Percentiles rank a stretch among this genome's conserved stretches.
These are phyloP conservation scores for Furnarius figulus DNA, from an alignment of 2,113 vertebrate genomes.

Conservation along the genomic window DNA sequence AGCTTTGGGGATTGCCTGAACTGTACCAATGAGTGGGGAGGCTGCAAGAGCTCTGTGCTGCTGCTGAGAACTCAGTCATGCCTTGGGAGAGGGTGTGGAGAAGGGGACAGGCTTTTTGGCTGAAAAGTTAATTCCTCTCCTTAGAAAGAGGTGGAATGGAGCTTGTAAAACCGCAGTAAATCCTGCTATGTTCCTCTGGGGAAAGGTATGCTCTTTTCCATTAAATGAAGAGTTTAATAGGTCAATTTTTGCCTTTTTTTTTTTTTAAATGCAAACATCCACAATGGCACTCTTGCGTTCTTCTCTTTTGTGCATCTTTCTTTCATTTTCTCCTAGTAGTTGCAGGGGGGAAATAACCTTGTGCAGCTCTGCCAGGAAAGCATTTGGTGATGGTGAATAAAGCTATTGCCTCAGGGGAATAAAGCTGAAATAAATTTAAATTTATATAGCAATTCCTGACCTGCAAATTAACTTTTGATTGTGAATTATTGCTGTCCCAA, in stretches of 20 bases:
- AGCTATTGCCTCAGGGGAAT: background rate
- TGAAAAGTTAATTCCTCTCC: background rate
- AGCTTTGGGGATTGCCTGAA: background rate
- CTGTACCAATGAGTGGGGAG: background rate
- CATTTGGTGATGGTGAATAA: background rate
- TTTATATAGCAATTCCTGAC: slow-evolving; percentile 1
- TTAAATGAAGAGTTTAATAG: background rate
- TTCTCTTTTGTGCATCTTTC: background rate
- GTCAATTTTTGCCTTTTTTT: background rate
- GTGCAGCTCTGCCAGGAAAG: background rate
- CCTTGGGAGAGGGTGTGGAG: background rate
- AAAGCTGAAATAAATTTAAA: background rate
- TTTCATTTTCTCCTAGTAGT: background rate
- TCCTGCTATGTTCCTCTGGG: background rate
- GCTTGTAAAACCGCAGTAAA: background rate
- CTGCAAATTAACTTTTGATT: slow-evolving; percentile 1
- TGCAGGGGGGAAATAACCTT: background rate
- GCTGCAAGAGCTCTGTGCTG: background rate
- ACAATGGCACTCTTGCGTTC: background rate
- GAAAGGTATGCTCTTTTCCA: background rate
- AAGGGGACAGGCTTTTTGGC: background rate
- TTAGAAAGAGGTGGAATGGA: background rate
- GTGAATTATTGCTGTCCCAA: background rate
- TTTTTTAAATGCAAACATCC: background rate
- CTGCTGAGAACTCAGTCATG: background rate